A percentile compares a stretch with the other conserved stretches of the same genome.
Conservation (phyloP, 2,113 vertebrate species). For the Heptranchias perlo region DNA sequence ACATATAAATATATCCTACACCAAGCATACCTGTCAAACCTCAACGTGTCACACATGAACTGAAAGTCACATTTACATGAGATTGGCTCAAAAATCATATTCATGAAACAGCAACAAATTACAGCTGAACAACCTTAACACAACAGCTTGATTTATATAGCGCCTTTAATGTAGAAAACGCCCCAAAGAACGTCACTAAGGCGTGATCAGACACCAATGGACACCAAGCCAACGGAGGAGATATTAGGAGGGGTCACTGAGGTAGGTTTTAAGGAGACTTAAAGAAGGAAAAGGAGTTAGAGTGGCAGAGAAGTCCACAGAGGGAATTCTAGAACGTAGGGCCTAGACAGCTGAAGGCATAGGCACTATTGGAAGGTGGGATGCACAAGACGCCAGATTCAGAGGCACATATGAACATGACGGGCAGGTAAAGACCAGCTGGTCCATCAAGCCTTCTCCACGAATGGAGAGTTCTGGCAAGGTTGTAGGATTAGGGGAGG, state of each 20-base stretch:
- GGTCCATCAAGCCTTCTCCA: neutral
- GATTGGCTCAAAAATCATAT: neutral
- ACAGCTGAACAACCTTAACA: neutral
- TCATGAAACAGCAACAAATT: neutral
- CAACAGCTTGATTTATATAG: neutral
- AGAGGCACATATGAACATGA: neutral
- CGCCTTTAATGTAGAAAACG: neutral
- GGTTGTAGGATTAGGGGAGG: neutral
- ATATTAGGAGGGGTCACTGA: neutral
- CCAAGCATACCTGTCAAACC: neutral
- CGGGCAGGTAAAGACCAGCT: neutral
- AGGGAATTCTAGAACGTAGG: neutral
- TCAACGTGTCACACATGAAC: neutral
- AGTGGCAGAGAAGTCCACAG: neutral
- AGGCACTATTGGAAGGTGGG: neutral
- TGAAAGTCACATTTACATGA: neutral
- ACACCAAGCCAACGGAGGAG: neutral
- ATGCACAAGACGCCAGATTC: neutral
- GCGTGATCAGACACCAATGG: neutral
- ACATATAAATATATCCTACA: neutral
- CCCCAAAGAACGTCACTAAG: neutral
- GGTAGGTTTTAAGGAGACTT: neutral
- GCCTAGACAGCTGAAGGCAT: neutral
- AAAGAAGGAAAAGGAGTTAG: neutral
- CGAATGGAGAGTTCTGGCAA: neutral